These are phyloP conservation scores for Calliphora vicina DNA, from an alignment of 1,140 invertebrate species.

Conservation along the genomic window DNA sequence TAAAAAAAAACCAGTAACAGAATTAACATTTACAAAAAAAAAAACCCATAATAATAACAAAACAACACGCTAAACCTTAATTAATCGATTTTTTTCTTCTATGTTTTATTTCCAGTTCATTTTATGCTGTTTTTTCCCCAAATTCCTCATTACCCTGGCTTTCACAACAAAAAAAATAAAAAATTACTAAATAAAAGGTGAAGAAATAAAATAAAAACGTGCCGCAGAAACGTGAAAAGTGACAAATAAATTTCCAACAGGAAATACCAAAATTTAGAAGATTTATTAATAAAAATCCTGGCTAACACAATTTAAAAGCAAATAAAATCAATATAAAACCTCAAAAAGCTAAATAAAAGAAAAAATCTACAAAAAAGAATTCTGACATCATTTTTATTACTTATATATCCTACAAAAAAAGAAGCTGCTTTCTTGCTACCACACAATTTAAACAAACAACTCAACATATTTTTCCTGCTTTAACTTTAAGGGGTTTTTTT, in stretches of 20 bases:
- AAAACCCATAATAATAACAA: constrained; percentile 11
- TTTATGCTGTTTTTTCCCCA: neutral
- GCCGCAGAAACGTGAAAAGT: neutral
- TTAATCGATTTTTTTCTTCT: constrained; percentile 12
- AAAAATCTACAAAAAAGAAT: too few relatives aligned
- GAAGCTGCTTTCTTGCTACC: too few relatives aligned
- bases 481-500: too few relatives aligned
- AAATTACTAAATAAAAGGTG: neutral
- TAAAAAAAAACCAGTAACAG: too few relatives aligned
- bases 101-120: neutral
- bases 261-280: neutral
- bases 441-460: too few relatives aligned
- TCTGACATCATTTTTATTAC: too few relatives aligned
- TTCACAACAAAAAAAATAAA: neutral
- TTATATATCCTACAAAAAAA: too few relatives aligned
- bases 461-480: too few relatives aligned
- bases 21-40: neutral
- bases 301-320: too few relatives aligned
- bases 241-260: neutral
- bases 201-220: neutral
- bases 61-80: constrained; percentile 25
- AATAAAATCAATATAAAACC: too few relatives aligned
- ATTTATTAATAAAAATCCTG: neutral
- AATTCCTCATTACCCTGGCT: neutral
- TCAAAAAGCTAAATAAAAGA: too few relatives aligned